phyloP scores from a whole-genome alignment of 2,113 vertebrate species.

The Erythrocercus mccallii region DNA sequence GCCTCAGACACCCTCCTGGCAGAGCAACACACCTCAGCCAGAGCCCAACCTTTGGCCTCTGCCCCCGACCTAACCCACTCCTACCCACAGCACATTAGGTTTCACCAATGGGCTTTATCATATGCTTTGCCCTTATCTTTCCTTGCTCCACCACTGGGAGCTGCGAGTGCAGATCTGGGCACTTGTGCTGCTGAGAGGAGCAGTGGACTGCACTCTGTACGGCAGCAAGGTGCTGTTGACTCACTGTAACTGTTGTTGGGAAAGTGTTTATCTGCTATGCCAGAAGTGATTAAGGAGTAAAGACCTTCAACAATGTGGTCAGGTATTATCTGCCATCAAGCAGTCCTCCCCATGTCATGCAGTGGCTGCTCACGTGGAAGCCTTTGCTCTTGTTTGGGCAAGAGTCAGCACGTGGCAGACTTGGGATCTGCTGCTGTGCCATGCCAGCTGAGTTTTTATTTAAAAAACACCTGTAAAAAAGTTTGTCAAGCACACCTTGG shows the following conservation, averaged over 20 bases:
- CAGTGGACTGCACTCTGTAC: accelerated
- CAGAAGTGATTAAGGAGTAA: background rate
- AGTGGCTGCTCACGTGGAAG: accelerated
- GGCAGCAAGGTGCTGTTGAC: background rate
- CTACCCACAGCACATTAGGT: background rate
- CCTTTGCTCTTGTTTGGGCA: background rate
- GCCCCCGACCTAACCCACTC: background rate
- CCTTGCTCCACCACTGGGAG: background rate
- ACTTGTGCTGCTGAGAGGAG: background rate
- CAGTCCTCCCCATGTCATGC: background rate
- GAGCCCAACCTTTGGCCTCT: background rate
- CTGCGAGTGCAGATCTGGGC: background rate
- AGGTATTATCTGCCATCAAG: background rate
- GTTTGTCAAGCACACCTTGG: background rate
- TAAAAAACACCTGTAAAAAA: background rate
- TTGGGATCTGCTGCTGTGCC: background rate
- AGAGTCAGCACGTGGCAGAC: background rate
- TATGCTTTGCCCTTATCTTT: background rate
- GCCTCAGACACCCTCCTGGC: background rate
- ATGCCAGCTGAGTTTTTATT: background rate
- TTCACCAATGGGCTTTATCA: background rate
- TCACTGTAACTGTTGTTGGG: background rate
- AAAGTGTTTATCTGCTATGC: background rate
- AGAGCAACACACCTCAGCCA: background rate
- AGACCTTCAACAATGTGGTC: background rate